phyloP scores from a whole-genome alignment of 2,888 invertebrate species.

The Ceramica pisi region DNA sequence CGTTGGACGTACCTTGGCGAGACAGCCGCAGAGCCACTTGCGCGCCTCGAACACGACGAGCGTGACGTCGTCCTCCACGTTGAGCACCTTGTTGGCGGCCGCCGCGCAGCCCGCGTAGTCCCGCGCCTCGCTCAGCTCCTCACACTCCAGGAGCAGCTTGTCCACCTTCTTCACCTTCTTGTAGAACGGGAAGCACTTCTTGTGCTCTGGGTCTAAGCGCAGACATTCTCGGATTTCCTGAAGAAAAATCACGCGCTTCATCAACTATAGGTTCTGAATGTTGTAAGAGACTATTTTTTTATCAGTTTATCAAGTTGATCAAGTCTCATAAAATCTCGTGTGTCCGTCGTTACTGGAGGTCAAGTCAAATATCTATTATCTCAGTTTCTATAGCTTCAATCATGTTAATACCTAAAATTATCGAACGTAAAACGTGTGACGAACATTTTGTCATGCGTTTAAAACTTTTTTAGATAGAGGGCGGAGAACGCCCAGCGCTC shows the following conservation, averaged over 20 bases:
- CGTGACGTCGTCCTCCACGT: conserved; percentile 93
- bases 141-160: conserved; percentile 93
- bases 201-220: conserved; percentile 99
- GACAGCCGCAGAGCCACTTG: conserved; percentile 95
- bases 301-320: no score
- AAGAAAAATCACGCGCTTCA: no score
- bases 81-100: conserved; percentile 92
- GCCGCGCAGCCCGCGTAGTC: conserved; percentile 93
- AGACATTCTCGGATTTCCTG: conserved; percentile 98
- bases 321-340: no score
- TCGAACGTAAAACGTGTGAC: no score
- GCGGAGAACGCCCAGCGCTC: no score
- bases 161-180: conserved; percentile 98
- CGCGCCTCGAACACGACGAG: conserved; percentile 94
- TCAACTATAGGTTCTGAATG: background rate
- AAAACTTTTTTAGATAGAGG: no score
- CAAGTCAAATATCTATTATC: no score
- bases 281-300: background rate
- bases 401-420: no score
- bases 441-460: no score
- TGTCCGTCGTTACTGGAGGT: no score
- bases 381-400: no score
- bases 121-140: conserved; percentile 91
- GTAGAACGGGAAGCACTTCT: conserved; percentile 98
- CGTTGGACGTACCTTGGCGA: conserved; percentile 30